Percentiles rank a stretch among this genome's conserved stretches.
Evolutionary conservation across 2,888 invertebrate genomes (phyloP).

Genomic region (Odontomyia ornata): DNA sequence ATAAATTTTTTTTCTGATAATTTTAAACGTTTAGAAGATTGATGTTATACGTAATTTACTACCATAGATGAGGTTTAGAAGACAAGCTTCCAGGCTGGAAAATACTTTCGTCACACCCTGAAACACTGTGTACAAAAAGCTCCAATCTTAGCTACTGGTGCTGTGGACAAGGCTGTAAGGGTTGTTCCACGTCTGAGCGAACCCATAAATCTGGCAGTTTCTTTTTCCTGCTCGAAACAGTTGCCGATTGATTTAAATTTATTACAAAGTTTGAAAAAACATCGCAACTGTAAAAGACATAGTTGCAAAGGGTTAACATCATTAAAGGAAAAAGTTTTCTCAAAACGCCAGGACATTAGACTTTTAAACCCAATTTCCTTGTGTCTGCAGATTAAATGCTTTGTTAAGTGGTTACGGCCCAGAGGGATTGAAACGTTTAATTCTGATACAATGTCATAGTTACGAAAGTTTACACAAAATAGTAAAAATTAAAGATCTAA

Average conservation of each 20-base stretch:
- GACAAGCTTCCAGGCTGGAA: too few species aligned
- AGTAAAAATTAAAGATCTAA: too few species aligned
- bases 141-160: conserved; percentile 30
- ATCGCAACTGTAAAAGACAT: conserved; percentile 28
- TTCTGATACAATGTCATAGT: conserved; percentile 36
- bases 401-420: conserved; percentile 47
- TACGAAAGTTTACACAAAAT: conserved; percentile 46
- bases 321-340: conserved; percentile 27
- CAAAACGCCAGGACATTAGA: conserved; percentile 45
- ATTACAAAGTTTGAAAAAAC: conserved; percentile 46
- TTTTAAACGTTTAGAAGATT: too few species aligned
- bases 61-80: too few species aligned
- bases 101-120: too few species aligned
- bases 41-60: too few species aligned
- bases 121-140: conserved; percentile 40
- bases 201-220: conserved; percentile 47
- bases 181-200: conserved; percentile 42
- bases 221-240: conserved; percentile 47
- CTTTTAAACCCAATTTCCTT: conserved; percentile 44
- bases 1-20: too few species aligned
- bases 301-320: neutral
- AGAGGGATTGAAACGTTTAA: conserved; percentile 36
- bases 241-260: conserved; percentile 47
- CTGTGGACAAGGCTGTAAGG: conserved; percentile 46
- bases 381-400: conserved; percentile 49